Conservation (phyloP, 2,113 vertebrate genomes). For the Peromyscus californicus region DNA sequence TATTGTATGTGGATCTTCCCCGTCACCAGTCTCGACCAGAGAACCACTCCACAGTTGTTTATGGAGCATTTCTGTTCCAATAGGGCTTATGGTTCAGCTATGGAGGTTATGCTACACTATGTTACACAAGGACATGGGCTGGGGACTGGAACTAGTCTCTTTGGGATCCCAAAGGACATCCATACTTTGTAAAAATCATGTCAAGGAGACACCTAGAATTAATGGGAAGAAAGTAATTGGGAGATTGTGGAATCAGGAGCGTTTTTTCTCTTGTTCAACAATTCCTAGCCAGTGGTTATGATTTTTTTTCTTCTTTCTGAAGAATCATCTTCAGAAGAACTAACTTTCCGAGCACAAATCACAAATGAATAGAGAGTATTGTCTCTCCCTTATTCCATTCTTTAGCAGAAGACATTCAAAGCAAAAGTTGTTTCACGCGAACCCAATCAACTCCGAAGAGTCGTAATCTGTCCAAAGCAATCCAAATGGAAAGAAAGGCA, state of each 20-base stretch:
- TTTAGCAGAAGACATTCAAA: slow-evolving; percentile 32
- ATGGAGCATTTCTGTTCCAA: neutral
- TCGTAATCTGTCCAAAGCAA: slow-evolving; percentile 41
- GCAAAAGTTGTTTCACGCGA: slow-evolving; percentile 40
- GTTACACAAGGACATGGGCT: neutral
- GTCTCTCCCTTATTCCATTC: neutral
- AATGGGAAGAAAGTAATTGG: neutral
- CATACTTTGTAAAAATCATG: slow-evolving; percentile 17
- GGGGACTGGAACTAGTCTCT: neutral
- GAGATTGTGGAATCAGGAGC: neutral
- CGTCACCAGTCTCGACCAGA: neutral
- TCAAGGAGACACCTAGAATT: neutral
- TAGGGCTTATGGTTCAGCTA: neutral
- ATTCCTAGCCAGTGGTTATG: neutral
- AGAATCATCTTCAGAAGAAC: slow-evolving; percentile 7
- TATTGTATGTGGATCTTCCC: neutral
- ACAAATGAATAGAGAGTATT: neutral
- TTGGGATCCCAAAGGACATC: neutral
- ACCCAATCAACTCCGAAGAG: slow-evolving; percentile 19
- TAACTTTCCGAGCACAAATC: neutral
- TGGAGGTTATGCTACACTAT: too few species aligned
- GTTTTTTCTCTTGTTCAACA: neutral
- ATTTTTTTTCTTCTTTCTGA: neutral
- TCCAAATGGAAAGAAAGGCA: slow-evolving; percentile 37
- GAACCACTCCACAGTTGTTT: neutral